Conservation (phyloP, 2,888 invertebrate species). For the Acleris holmiana region DNA sequence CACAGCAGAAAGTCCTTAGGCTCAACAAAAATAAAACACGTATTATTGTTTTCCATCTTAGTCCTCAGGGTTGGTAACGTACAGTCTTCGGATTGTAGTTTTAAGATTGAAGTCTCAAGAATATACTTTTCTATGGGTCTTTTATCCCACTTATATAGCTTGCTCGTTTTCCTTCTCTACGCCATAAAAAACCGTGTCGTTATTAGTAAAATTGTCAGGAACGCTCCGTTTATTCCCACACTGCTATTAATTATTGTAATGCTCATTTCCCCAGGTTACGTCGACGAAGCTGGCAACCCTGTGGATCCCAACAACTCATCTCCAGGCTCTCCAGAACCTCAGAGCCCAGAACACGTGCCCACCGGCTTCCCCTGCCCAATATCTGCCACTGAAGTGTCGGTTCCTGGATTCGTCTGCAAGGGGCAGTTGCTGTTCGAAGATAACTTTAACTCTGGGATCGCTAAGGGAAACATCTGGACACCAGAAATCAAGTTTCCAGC, state of each 20-base stretch:
- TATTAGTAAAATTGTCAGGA: no score
- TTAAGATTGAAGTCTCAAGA: no score
- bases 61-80: no score
- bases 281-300: slow-evolving; percentile 65
- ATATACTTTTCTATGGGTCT: no score
- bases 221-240: background rate
- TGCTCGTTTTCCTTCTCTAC: no score
- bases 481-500: slow-evolving; percentile 84
- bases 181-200: no score
- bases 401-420: slow-evolving; percentile 74
- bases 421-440: slow-evolving; percentile 87
- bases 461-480: slow-evolving; percentile 82
- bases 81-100: no score
- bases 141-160: no score
- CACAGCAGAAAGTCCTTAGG: no score
- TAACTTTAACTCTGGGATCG: slow-evolving; percentile 74
- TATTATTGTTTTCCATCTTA: no score
- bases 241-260: background rate
- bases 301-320: slow-evolving; percentile 40
- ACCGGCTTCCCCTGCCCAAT: slow-evolving; percentile 62
- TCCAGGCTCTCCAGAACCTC: slow-evolving; percentile 13
- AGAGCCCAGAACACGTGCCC: slow-evolving; percentile 34
- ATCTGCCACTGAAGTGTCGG: slow-evolving; percentile 62
- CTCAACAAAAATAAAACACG: no score
- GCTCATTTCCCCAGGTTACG: slow-evolving; percentile 56